These are phyloP conservation scores for Anarrhichthys ocellatus DNA, from an alignment of 2,113 vertebrate genomes.

Conservation along the genomic window DNA sequence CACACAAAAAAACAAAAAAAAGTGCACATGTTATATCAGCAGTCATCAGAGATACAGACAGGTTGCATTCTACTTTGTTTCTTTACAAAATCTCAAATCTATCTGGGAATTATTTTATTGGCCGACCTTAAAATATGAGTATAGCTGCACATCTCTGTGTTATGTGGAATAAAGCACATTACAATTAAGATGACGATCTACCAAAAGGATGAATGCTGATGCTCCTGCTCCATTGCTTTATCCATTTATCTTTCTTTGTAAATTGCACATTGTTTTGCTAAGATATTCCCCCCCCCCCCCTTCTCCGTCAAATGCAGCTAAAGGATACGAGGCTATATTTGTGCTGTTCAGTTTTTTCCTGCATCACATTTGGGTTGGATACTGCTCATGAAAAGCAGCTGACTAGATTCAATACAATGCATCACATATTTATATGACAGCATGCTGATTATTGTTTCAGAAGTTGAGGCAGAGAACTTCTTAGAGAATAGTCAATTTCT, in stretches of 20 bases:
- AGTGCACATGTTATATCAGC: slow-evolving; percentile 17
- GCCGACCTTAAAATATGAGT: not conserved
- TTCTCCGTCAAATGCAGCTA: slow-evolving; percentile 33
- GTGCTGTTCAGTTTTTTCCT: not conserved
- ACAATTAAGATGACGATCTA: slow-evolving; percentile 45
- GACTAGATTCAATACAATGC: not conserved
- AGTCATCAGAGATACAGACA: not conserved
- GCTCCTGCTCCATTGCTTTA: slow-evolving; percentile 26
- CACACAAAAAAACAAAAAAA: not conserved
- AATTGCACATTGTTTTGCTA: slow-evolving; percentile 33
- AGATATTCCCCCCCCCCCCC: not conserved
- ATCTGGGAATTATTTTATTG: not conserved
- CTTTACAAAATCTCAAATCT: not conserved
- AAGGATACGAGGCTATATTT: slow-evolving; percentile 5
- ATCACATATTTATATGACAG: slow-evolving; percentile 10
- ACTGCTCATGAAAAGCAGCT: slow-evolving; percentile 16
- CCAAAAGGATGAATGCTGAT: slow-evolving; percentile 56
- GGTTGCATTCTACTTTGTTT: not conserved
- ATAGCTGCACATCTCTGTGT: slow-evolving; percentile 32
- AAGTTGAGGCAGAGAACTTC: not conserved
- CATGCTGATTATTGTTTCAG: not conserved
- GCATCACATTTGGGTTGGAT: not conserved
- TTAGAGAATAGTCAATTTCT: not conserved
- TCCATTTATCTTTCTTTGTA: slow-evolving; percentile 67
- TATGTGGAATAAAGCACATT: slow-evolving; percentile 34